Evolutionary conservation across 2,113 vertebrate species (phyloP), one percentile per base, ranked within the genome.

Genomic region (Uria aalge): DNA sequence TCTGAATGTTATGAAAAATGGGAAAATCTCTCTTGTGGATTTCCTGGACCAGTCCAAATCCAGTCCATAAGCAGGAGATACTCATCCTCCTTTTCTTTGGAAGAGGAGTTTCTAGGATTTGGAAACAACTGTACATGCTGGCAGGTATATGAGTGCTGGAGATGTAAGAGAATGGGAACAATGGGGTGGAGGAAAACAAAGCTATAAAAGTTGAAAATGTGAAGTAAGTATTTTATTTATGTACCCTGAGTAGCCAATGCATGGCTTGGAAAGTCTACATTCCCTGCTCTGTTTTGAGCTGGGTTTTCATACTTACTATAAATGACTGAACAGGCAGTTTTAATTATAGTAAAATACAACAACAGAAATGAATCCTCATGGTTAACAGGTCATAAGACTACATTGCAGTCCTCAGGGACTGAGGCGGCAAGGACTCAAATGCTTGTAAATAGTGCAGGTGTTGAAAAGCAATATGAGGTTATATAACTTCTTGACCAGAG

Each of bases 281-380:
- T 92, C 86, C 15, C 60, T 60, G 72, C 40, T 88, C 64, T 53
- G 15, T 82, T 96, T 94, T 32, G 8, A 75, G 77, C 53, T 76
- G 80, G 29, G 24, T 94, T 95, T 95, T 92, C 77, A 91, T 50
- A 71, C 92, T 88, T 94, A 53, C 89, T 96, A 95, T 97, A 95
- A 97, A 95, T 97, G 96, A 85, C 96, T 53, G 77, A 94, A 94
- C 86, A 62, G 69, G 32, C 80, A 94, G 91, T 72, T 95, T 96
- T 97, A 97, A 97, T 97, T 97, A 97, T 97, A 97, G 97, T 55
- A 92, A 95, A 94, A 89, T 57, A 92, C 19, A 84, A 91, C 91
- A 95, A 94, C 92, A 97, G 96, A 96, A 96, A 96, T 94, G 89
- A 94, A 95, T 97, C 95, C 84, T 87, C 80, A 53, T 53, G 45